Percentiles rank a stretch among this genome's conserved stretches.
Conservation (phyloP, 2,113 vertebrate species). For the Lepidothrix coronata region DNA sequence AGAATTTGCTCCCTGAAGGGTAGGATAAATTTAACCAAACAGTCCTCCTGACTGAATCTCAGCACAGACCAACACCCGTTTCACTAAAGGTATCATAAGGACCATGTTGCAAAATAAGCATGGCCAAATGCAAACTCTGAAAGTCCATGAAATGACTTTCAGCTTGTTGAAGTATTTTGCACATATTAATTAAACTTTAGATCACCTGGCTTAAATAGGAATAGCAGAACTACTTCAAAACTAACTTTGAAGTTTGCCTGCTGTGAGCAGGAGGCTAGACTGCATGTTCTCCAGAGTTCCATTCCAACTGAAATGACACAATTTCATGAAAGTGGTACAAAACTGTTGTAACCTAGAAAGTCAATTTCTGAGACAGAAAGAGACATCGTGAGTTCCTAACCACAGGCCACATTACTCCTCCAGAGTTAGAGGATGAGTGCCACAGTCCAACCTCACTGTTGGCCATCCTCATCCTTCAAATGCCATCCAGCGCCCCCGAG, state of each 20-base stretch:
- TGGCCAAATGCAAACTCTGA: not conserved
- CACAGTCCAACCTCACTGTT: not conserved
- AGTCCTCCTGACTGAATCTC: not conserved
- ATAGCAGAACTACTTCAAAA: conserved; percentile 38
- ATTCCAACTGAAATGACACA: not conserved
- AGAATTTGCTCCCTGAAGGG: not conserved
- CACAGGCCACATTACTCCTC: not conserved
- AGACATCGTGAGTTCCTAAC: not conserved
- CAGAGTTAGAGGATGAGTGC: not conserved
- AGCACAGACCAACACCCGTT: not conserved
- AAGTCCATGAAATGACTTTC: conserved; percentile 32
- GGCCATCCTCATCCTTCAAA: not conserved
- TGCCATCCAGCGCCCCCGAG: not conserved
- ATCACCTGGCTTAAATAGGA: not conserved
- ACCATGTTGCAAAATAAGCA: not conserved
- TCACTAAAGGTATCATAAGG: not conserved
- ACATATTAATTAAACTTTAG: conserved; percentile 34
- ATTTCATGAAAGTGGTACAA: not conserved
- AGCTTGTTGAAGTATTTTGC: not conserved
- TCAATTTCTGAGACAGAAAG: not conserved
- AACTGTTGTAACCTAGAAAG: not conserved
- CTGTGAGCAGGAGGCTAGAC: not conserved
- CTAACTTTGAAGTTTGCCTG: conserved; percentile 6
- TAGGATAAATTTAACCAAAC: not conserved
- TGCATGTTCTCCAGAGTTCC: not conserved